Evolutionary conservation across 2,113 vertebrate genomes (phyloP).

Genomic region (Prochilodus magdalenae): DNA sequence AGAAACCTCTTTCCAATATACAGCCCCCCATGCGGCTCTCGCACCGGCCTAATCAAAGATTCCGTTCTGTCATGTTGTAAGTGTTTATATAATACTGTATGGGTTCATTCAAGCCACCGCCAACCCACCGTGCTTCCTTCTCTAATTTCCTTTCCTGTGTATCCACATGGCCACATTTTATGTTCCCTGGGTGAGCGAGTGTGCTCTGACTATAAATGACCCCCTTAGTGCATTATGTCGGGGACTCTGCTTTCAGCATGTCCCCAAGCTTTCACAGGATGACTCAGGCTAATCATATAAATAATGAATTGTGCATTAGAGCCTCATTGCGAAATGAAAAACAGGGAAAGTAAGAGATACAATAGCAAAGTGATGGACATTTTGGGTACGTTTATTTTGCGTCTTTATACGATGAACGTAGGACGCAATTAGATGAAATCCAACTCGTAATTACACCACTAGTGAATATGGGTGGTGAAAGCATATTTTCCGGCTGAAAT

Average conservation of each 20-base stretch:
- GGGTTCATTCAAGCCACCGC: not conserved
- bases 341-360: slow-evolving; percentile 21
- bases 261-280: slow-evolving; percentile 42
- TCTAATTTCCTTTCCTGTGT: slow-evolving; percentile 29
- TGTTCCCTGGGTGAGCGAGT: slow-evolving; percentile 36
- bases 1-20: not conserved
- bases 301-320: slow-evolving; percentile 46
- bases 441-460: not conserved
- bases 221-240: slow-evolving; percentile 45
- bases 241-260: slow-evolving; percentile 29
- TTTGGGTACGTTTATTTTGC: slow-evolving; percentile 8
- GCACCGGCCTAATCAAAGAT: not conserved
- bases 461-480: not conserved
- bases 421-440: not conserved
- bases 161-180: slow-evolving; percentile 40
- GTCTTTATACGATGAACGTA: slow-evolving; percentile 3
- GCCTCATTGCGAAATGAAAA: slow-evolving; percentile 12
- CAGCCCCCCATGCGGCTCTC: not conserved
- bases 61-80: slow-evolving; percentile 1
- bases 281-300: slow-evolving; percentile 43
- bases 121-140: not conserved
- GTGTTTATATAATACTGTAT: slow-evolving; percentile 12
- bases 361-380: slow-evolving; percentile 4
- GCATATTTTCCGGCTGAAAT: not conserved
- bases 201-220: slow-evolving; percentile 49